Evolutionary conservation across 2,113 vertebrate species (phyloP).

Genomic region (Siniperca chuatsi): DNA sequence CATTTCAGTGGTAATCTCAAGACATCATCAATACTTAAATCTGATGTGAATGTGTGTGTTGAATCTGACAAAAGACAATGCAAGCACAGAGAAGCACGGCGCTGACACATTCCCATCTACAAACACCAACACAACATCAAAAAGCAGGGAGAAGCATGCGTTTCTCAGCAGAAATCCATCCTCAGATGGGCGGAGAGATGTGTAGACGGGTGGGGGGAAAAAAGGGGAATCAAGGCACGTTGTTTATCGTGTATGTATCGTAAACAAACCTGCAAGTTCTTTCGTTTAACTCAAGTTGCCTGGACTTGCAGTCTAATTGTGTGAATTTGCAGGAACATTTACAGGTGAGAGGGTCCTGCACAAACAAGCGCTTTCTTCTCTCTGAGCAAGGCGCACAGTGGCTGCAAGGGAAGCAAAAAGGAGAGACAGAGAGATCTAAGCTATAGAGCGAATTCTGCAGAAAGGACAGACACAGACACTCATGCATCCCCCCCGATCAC

Average conservation of each 20-base stretch:
- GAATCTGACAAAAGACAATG: conserved; percentile 36
- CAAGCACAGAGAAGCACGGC: conserved; percentile 33
- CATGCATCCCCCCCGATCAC: conserved; percentile 51
- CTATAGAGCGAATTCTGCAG: conserved; percentile 88
- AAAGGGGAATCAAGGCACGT: conserved; percentile 40
- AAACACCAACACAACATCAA: conserved; percentile 70
- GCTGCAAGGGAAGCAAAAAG: conserved; percentile 98
- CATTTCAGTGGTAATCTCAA: conserved; percentile 2
- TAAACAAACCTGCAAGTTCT: conserved; percentile 99
- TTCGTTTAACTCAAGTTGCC: conserved; percentile 99
- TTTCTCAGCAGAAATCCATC: conserved; percentile 47
- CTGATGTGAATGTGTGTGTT: conserved; percentile 3
- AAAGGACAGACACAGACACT: conserved; percentile 73
- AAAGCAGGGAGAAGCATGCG: conserved; percentile 84
- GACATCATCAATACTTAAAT: conserved; percentile 20
- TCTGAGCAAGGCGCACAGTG: conserved; percentile 99
- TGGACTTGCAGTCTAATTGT: conserved; percentile 98
- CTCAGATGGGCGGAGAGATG: not conserved
- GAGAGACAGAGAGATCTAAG: conserved; percentile 84
- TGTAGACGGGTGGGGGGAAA: not conserved
- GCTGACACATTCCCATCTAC: conserved; percentile 33
- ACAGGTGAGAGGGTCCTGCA: conserved; percentile 98
- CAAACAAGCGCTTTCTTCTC: conserved; percentile 98
- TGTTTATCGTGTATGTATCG: conserved; percentile 75
- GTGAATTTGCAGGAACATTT: conserved; percentile 99